These are phyloP conservation scores for Folsomia candida DNA, from an alignment of 2,888 invertebrate genomes.

Conservation along the genomic window DNA sequence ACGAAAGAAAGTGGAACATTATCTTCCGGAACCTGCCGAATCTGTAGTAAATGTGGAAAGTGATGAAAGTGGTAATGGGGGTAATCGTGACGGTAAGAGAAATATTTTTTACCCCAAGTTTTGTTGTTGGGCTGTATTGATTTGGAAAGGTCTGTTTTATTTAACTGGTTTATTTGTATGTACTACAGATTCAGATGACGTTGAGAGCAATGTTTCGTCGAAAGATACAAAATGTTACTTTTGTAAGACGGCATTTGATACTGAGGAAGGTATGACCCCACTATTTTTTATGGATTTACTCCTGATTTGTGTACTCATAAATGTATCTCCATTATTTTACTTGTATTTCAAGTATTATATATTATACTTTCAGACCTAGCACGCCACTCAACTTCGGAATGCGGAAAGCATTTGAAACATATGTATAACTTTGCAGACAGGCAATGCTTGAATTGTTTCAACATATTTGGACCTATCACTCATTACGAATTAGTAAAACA, in stretches of 20 bases:
- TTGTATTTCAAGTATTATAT: not conserved
- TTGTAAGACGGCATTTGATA: not conserved
- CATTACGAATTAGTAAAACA: not conserved
- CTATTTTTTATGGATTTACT: not conserved
- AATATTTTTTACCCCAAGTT: no score
- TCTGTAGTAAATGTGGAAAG: no score
- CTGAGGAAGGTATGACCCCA: not conserved
- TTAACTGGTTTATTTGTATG: not conserved
- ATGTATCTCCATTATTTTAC: not conserved
- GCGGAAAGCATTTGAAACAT: not conserved
- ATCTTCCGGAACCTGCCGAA: no score
- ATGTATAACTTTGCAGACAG: not conserved
- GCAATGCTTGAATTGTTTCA: not conserved
- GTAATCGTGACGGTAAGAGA: no score
- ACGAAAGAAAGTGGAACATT: no score
- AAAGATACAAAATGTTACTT: constrained; percentile 1
- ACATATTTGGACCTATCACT: not conserved
- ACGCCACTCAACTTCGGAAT: not conserved
- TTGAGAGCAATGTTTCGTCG: no score
- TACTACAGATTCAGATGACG: not conserved
- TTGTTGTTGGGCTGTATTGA: no score
- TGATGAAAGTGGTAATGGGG: no score
- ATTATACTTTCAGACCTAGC: not conserved
- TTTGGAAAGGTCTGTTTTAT: not conserved
- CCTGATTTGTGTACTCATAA: not conserved